Base-by-base conservation (phyloP, 2,797 vertebrate species). In the Rhinichthys osculus region DNA sequence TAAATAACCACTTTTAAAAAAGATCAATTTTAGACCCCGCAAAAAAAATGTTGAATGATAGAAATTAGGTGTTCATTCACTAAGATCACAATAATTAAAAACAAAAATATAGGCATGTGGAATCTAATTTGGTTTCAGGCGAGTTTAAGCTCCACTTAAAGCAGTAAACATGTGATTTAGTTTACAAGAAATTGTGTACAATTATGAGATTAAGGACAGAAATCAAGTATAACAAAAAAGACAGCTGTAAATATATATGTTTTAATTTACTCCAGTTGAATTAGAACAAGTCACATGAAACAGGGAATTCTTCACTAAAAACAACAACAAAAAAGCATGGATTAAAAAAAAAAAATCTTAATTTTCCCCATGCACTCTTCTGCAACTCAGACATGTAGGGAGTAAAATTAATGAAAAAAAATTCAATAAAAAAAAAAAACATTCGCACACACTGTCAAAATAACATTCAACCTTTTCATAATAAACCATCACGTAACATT, bases 231-330 rank as follows among this genome's bases (percentile, higher is more conserved):
- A 27, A 47, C 64, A 81, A 67, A 7, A 84, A 83, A 79, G 83
- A 89, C 82, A 90, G 90, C 84, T 84, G 86, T 83, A 93, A 93
- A 94, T 86, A 88, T 85, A 88, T 90, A 92, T 92, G 86, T 93
- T 92, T 95, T 92, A 88, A 91, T 93, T 92, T 93, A 87, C 91
- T 94, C 92, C 94, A 94, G 92, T 94, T 94, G 85, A 88, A 92
- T 93, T 91, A 93, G 89, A 91, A 90, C 88, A 89, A 90, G 72
- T 92, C 92, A 93, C 90, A 94, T 88, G 87, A 78, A 85, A 83
- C 71, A 80, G 89, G 84, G 78, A 87, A 90, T 92, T 89, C 90
- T 93, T 94, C 91, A 92, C 50, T 91, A 82, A 72, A 87, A 88
- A 78, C 62, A 83, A 30, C 54, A 86, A 92, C 84, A 78, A 83